Evolutionary conservation across 1,140 invertebrate species (phyloP), one percentile per base, ranked within the genome.

Genomic region (Geopemphigus sp.): DNA sequence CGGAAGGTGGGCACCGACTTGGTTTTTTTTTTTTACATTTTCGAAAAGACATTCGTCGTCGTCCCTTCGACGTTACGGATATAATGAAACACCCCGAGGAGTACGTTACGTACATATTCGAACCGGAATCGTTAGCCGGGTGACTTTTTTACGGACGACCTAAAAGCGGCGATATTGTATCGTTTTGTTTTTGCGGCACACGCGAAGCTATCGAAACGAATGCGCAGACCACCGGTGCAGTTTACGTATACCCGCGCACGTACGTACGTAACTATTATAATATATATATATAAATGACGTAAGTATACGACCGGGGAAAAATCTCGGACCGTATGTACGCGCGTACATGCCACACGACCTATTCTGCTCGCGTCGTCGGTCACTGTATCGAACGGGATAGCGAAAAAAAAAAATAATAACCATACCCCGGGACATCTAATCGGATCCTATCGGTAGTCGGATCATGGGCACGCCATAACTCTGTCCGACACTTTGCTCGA

Each of bases 401-500:
- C 26, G 17, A 24, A 29, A 61, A 1, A 32, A 17, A 63, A 32
- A 32, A 63, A 63, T 63, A 14, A 39, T 8, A 17, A 24, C 54
- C 15, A 32, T n/a, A 57, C 22, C 54, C 29, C 29, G 50, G 5
- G 53, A 45, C 26, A 19, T 76, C 17, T 57, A 32, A 45, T 76
- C 73, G 66, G 73, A 57, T n/a, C 54, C 73, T 47, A 76, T 76
- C 56, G 54, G 73, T 76, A 76, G 72, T 74, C 72, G 26, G 54
- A 74, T 74, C 72, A 24, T 57, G 72, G 29, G 12, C 29, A 59
- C 54, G 50, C 53, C 53, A 74, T 59, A 74, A 57, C 29, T 57
- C 72, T 22, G 72, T 45, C 72, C 72, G 72, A 74, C 72, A 74
- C 72, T 59, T 74, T 54, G 54, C 54, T 1, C 64, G 72, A 54